Conservation (phyloP, 2,888 invertebrate genomes). For the Agrenia bidenticulata region DNA sequence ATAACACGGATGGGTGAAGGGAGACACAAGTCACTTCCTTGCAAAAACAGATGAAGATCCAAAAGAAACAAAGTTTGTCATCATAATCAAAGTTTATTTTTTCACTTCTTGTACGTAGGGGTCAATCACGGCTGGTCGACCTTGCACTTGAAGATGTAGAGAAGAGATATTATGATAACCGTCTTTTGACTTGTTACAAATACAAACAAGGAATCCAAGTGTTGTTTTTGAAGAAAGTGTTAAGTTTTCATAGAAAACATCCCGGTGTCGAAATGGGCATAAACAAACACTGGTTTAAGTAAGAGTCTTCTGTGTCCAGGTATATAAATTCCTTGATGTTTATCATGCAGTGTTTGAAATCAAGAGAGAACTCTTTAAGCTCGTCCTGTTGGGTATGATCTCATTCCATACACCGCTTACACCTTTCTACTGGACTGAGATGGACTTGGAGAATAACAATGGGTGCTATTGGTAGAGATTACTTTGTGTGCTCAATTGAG, state of each 20-base stretch:
- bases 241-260: constrained; percentile 52
- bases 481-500: neutral
- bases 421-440: neutral
- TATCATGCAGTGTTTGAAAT: neutral
- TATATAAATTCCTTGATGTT: constrained; percentile 1
- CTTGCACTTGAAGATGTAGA: constrained; percentile 11
- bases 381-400: neutral
- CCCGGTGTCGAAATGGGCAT: constrained; percentile 45
- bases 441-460: constrained; percentile 1
- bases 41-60: constrained; percentile 5
- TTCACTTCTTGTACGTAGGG: constrained; percentile 6
- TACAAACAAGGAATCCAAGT: constrained; percentile 26
- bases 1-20: neutral
- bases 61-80: constrained; percentile 21
- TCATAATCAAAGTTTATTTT: constrained; percentile 21
- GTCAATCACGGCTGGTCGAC: constrained; percentile 11
- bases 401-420: neutral
- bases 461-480: neutral
- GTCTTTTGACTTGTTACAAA: constrained; percentile 23
- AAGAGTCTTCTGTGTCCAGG: neutral
- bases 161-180: constrained; percentile 5
- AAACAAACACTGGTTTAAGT: constrained; percentile 40
- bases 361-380: neutral
- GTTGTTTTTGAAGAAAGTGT: constrained; percentile 34
- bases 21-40: constrained; percentile 6